A percentile compares a stretch with the other conserved stretches of the same genome.
Evolutionary conservation across 1,140 invertebrate species (phyloP).

Genomic region (Polyergus mexicanus): DNA sequence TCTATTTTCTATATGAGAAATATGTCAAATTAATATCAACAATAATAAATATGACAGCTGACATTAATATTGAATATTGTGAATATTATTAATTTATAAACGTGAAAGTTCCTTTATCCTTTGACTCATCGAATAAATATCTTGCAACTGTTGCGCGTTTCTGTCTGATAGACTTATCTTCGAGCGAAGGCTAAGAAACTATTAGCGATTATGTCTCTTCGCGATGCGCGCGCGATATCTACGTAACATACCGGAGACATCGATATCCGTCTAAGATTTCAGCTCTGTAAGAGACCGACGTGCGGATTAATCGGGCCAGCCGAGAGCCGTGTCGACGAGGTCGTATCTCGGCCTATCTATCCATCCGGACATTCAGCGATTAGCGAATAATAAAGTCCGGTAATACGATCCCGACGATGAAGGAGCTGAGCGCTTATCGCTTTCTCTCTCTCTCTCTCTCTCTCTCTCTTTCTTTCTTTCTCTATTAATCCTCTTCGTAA

Average conservation of each 20-base stretch:
- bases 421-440: constrained; percentile 49
- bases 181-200: constrained; percentile 2
- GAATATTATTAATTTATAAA: neutral
- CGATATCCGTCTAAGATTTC: constrained; percentile 63
- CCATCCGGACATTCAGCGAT: constrained; percentile 71
- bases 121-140: constrained; percentile 10
- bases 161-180: constrained; percentile 36
- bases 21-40: constrained; percentile 37
- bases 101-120: neutral
- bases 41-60: neutral
- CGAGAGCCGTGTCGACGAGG: constrained; percentile 44
- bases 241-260: constrained; percentile 49
- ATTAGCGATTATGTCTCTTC: constrained; percentile 7
- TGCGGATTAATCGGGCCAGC: constrained; percentile 54
- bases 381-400: constrained; percentile 74
- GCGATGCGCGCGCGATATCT: neutral
- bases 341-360: constrained; percentile 62
- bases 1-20: neutral
- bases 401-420: constrained; percentile 61
- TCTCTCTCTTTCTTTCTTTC: neutral
- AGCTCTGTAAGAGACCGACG: constrained; percentile 47
- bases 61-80: neutral
- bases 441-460: constrained; percentile 29
- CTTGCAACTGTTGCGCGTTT: neutral
- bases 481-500: neutral